Evolutionary conservation across 2,113 vertebrate genomes (phyloP).

Genomic region (Hemiscyllium ocellatum): DNA sequence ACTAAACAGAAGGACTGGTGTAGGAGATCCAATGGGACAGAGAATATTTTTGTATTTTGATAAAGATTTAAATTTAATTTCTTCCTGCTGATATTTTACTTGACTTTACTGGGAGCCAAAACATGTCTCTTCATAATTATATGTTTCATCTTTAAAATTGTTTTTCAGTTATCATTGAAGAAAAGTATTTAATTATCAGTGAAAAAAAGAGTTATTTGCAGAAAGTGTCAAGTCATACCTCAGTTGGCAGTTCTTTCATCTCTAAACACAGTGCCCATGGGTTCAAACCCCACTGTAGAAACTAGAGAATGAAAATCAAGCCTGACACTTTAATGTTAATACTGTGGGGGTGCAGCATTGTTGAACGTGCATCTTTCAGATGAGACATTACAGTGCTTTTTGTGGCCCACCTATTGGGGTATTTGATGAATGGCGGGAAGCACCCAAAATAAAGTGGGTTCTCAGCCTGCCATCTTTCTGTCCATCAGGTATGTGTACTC

Average conservation of each 20-base stretch:
- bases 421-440: too few species aligned
- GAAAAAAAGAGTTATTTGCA: background rate
- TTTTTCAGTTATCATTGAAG: background rate
- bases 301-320: background rate
- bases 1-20: background rate
- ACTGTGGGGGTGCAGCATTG: background rate
- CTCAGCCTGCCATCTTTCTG: too few species aligned
- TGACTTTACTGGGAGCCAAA: background rate
- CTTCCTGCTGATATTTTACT: background rate
- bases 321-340: background rate
- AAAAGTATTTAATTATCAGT: background rate
- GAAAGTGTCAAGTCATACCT: background rate
- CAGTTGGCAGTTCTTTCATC: background rate
- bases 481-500: too few species aligned
- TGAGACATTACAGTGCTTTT: background rate
- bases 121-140: background rate
- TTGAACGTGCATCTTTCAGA: background rate
- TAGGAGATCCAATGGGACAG: background rate
- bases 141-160: background rate
- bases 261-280: background rate
- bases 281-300: background rate
- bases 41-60: background rate
- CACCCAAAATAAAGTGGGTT: too few species aligned
- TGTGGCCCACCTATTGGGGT: too few species aligned
- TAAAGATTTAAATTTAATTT: background rate